phyloP scores from a whole-genome alignment of 2,888 invertebrate species.

The Bombylius discolor region DNA sequence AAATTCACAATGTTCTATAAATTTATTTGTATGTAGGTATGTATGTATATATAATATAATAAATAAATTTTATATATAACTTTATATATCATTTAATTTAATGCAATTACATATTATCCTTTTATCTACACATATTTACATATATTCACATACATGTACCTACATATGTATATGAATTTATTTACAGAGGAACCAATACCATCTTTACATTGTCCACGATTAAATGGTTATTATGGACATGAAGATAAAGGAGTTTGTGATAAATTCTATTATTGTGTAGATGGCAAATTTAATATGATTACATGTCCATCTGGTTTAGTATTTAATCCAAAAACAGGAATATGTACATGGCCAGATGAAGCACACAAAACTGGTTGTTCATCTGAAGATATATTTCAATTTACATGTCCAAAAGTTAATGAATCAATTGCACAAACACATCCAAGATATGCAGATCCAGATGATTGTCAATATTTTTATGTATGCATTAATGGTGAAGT shows the following conservation, averaged over 20 bases:
- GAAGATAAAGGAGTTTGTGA: conserved; percentile 65
- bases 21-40: no score
- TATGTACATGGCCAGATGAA: conserved; percentile 87
- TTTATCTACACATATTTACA: no score
- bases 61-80: no score
- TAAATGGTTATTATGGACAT: conserved; percentile 79
- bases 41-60: no score
- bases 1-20: no score
- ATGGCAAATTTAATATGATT: conserved; percentile 80
- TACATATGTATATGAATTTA: not conserved
- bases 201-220: conserved; percentile 60
- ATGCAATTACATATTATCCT: not conserved
- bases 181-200: conserved; percentile 58
- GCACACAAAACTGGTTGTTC: conserved; percentile 78
- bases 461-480: conserved; percentile 84
- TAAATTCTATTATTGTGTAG: conserved; percentile 80
- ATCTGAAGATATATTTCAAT: conserved; percentile 70
- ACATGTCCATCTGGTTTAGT: conserved; percentile 77
- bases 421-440: conserved; percentile 61
- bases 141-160: not conserved
- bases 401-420: conserved; percentile 68
- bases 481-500: conserved; percentile 81
- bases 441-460: conserved; percentile 75
- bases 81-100: not conserved
- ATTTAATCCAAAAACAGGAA: conserved; percentile 77